Base-by-base conservation (phyloP, 2,113 vertebrate genomes). In the Nestor notabilis region DNA sequence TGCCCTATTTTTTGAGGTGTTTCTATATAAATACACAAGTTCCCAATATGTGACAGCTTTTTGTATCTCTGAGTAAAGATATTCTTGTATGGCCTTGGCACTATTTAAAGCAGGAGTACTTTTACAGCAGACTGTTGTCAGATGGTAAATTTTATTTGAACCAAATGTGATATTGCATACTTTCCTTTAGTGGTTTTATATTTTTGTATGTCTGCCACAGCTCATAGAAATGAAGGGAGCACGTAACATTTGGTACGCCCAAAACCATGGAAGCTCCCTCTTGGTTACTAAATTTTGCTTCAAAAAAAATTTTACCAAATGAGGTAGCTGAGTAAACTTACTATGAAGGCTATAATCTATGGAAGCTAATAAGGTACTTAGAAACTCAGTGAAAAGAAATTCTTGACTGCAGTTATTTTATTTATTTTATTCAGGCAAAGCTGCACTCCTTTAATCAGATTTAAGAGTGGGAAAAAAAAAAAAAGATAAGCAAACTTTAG, bases 391-490 rank as follows among this genome's bases (percentile, higher is more conserved):
- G 31, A 66, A 66, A 53, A 74, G 8, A 89, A 50, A n/a, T 17
- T 69, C 6, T 55, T 86, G 23, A 5, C 29, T 87, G 3, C 10
- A 13, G 6, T 70, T 77, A 17, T 72, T 85, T 58, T 77, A 17
- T 72, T 85, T 58, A 58, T 77, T 85, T 95, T 92, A 39, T 61
- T 64, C 21, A 65, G 44, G 29, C 10, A 52, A 28, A 88, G 29
- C 12, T 58, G 43, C 2, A 41, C 7, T 41, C 2, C 12, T 87
- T 55, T 43, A 50, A 41, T 23, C 15, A n/a, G 77, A 69, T 5
- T 66, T 31, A 37, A 37, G 13, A 44, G 7, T 0, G 1, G 1
- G 5, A 11, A 27, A 15, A 41, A 16, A n/a, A 9, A 44, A 19
- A 50, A 46, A 25, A 23, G 33, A 58, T 17, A 75, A 75, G 8